Base-by-base conservation (phyloP, 2,113 vertebrate genomes). In the Laticauda colubrina region DNA sequence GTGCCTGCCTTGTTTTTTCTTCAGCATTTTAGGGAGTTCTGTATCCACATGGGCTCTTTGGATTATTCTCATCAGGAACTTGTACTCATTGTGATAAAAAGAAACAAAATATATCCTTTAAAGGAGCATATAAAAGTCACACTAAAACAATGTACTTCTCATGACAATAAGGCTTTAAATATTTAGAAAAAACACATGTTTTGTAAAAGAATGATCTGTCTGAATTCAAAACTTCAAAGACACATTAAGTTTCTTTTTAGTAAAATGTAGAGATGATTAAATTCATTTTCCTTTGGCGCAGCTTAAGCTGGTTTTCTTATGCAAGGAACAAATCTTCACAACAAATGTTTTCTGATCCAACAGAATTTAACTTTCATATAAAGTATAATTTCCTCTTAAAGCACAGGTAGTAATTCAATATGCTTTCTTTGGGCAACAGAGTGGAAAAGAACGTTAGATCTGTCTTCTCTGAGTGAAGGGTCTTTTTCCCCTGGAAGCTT, bases 381-480 rank as follows among this genome's bases (percentile, higher is more conserved):
- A 96, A 96, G 89, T 94, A 94, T 94, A 89, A 85, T 56, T 96
- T 96, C 94, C 94, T 96, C 94, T 93, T 91, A 34, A 96, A 95
- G 92, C 89, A 96, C 88, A 92, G 94, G 94, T 90, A 92, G 96
- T 97, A 97, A 96, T 86, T 53, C 3, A 89, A 95, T 95, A 94
- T 8, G 51, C 61, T 94, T 94, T 94, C 95, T 92, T 95, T 95
- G 95, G 89, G 95, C 96, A 93, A 93, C 55, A 91, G 95, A 95
- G 95, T 95, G 95, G 93, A 96, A 97, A 96, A 92, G 96, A 96
- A 96, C 93, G 53, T 95, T 91, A 94, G 93, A 95, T 85, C 95
- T 93, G 56, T 53, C 95, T 88, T 89, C 87, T 92, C 24, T 45
- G 53, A 81, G 48, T 54, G 39, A 54, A 15, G 21, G 24, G 10